Base-by-base conservation (phyloP, 2,113 vertebrate genomes). In the Hippolais icterina region DNA sequence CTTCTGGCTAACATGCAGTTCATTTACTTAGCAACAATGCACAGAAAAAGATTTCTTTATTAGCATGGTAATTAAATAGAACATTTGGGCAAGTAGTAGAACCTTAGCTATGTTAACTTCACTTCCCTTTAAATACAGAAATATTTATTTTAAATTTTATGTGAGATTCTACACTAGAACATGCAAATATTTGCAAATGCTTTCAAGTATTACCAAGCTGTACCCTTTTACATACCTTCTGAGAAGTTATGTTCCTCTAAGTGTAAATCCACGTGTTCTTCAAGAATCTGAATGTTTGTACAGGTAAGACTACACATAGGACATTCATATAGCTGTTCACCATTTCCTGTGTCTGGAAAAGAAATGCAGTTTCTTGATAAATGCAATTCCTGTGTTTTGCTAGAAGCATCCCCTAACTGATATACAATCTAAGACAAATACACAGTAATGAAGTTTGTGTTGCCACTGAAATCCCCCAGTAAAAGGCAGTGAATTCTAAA, bases 211-310 rank as follows among this genome's bases (percentile, higher is more conserved):
- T 76, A 93, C 6, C 33, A 81, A 74, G 79, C 37, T 75, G 46
- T 41, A 93, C 61, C 29, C 74, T 93, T 94, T 66, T 57, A 85
- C 1, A 4, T 97, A 98, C 98, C 98, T 98, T 98, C 97, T 17
- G 59, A 92, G 96, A 97, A 96, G 92, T 27, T 93, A 41, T 77
- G 95, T 31, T 98, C 97, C 70, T 99, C 98, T 79, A 99, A 97
- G 95, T 99, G 99, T 41, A 99, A 97, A 60, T 99, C 98, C 80
- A 99, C 99, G 3, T 99, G 99, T 82, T 99, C 98, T 91, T 99
- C 98, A 42, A 99, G 98, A 75, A 98, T 97, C 83, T 89, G 88
- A 90, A 98, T 97, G 94, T 98, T 87, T 49, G 94, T 87, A 96
- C 98, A 99, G 42, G 98, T 96, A 77, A 99, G 98, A 23, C 95